A percentile compares a stretch with the other conserved stretches of the same genome.
phyloP scores from a whole-genome alignment of 1,140 invertebrate species.

The Galendromus occidentalis region DNA sequence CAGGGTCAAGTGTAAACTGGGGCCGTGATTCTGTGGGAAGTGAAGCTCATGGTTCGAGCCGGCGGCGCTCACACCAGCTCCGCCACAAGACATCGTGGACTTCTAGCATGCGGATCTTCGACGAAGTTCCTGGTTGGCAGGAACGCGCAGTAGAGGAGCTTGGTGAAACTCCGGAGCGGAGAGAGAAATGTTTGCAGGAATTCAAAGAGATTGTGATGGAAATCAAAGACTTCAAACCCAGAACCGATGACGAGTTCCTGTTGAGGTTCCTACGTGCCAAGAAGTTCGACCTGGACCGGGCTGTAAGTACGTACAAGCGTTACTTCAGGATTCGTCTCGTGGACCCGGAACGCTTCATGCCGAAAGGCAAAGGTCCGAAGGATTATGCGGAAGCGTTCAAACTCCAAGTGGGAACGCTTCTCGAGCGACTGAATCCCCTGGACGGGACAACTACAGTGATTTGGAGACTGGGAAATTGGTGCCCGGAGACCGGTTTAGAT shows the following conservation, averaged over 20 bases:
- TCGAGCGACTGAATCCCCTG: slow-evolving; percentile 1
- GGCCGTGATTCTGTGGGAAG: too few species aligned
- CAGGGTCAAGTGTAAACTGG: too few species aligned
- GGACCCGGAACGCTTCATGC: slow-evolving; percentile 6
- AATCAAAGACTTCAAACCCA: neutral
- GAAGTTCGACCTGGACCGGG: slow-evolving; percentile 1
- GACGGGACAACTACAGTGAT: slow-evolving; percentile 1
- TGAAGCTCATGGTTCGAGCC: too few species aligned
- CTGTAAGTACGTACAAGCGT: neutral
- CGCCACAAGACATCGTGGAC: too few species aligned
- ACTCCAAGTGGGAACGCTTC: neutral
- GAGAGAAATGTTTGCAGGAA: neutral
- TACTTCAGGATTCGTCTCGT: slow-evolving; percentile 3
- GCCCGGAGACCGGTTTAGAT: neutral
- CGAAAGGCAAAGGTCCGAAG: neutral
- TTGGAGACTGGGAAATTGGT: neutral
- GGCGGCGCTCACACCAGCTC: too few species aligned
- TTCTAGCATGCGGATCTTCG: neutral
- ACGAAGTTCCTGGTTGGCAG: neutral
- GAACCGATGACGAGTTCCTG: neutral
- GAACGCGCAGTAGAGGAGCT: neutral
- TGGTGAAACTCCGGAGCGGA: neutral
- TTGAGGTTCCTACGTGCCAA: neutral
- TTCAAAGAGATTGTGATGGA: neutral
- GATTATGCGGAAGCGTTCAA: neutral